Conservation (phyloP, 2,113 vertebrate species). For the Meriones unguiculatus region DNA sequence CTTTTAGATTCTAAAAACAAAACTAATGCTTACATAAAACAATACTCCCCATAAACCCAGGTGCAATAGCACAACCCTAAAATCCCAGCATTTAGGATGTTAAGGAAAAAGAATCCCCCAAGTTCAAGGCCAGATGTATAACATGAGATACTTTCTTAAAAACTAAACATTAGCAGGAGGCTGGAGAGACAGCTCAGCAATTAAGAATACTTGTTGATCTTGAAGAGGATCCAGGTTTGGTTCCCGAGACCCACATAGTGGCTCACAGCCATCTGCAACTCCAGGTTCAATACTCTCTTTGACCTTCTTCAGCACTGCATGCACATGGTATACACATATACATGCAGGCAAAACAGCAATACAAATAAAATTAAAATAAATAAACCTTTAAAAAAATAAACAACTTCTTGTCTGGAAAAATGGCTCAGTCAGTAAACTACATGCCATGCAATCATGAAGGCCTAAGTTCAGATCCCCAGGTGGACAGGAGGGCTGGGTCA, state of each 20-base stretch:
- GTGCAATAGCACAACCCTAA: not conserved
- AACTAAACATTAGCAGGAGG: not conserved
- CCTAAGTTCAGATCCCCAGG: not conserved
- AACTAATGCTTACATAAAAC: conserved; percentile 24
- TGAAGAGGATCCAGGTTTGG: not conserved
- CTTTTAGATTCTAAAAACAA: conserved; percentile 51
- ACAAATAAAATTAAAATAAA: not conserved
- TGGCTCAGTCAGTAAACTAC: not conserved
- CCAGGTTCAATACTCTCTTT: not conserved
- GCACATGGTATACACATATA: not conserved
- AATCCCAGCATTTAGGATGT: not conserved
- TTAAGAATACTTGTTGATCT: not conserved
- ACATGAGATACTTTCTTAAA: not conserved
- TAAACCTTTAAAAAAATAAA: not conserved
- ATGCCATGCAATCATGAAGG: not conserved
- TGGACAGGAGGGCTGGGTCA: too few species aligned
- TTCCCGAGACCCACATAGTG: not conserved
- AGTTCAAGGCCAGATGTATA: not conserved
- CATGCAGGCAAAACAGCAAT: not conserved
- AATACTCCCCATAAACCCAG: not conserved
- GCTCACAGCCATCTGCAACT: not conserved
- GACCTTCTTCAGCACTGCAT: not conserved
- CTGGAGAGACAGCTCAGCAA: not conserved
- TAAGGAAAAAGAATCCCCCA: not conserved
- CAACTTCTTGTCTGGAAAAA: not conserved